phyloP scores from a whole-genome alignment of 2,888 invertebrate species.

The Limenitis camilla region DNA sequence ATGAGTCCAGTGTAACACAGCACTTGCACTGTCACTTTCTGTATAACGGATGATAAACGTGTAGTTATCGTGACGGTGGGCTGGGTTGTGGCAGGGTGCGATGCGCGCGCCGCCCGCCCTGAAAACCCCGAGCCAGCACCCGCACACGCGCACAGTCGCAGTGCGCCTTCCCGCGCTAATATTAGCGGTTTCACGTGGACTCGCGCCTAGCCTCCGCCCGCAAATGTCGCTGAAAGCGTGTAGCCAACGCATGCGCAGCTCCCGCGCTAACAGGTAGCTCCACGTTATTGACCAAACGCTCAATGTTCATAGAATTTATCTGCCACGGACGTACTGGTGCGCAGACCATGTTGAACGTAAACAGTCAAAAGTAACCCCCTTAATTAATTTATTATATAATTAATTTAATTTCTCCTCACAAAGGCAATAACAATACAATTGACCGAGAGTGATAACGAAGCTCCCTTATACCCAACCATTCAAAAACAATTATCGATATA shows the following conservation, averaged over 20 bases:
- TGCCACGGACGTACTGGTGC: conserved; percentile 5
- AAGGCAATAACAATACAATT: too few species aligned
- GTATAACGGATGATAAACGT: conserved; percentile 2
- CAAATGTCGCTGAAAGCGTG: conserved; percentile 32
- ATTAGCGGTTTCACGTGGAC: conserved; percentile 48
- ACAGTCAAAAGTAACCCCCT: not conserved
- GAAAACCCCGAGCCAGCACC: conserved; percentile 36
- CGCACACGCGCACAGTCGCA: conserved; percentile 22
- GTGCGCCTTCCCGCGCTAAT: conserved; percentile 44
- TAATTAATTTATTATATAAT: not conserved
- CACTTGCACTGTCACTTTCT: conserved; percentile 9
- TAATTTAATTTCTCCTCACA: too few species aligned
- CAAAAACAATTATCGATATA: too few species aligned
- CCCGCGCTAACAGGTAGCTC: conserved; percentile 44
- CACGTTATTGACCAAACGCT: conserved; percentile 45
- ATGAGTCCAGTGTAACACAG: conserved; percentile 2
- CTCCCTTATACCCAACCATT: too few species aligned
- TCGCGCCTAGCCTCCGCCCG: conserved; percentile 38
- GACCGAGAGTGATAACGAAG: too few species aligned
- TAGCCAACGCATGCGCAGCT: conserved; percentile 41
- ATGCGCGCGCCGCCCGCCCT: conserved; percentile 69
- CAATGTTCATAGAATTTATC: conserved; percentile 21
- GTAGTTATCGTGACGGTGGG: not conserved
- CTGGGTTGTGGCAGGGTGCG: conserved; percentile 16
- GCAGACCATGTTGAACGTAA: not conserved